A percentile compares a stretch with the other conserved stretches of the same genome.
Evolutionary conservation across 2,113 vertebrate species (phyloP).

Genomic region (Phyllostomus hastatus): DNA sequence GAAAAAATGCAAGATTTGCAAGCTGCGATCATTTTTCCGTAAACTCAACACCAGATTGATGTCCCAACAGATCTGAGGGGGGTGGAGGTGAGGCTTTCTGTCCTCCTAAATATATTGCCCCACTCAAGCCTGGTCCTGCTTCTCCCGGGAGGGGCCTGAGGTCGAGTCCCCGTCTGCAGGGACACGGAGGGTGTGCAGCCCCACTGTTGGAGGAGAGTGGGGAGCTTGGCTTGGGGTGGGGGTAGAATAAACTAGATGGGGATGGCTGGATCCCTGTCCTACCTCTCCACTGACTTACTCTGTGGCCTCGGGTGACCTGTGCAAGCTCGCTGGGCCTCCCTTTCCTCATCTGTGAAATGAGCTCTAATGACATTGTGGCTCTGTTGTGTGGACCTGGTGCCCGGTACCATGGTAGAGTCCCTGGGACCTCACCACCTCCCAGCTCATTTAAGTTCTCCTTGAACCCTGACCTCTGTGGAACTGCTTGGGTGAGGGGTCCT

Average conservation of each 20-base stretch:
- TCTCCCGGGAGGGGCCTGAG: background rate
- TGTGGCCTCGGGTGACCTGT: background rate
- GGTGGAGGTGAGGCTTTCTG: background rate
- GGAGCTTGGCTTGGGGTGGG: background rate
- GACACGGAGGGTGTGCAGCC: background rate
- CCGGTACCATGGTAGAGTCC: background rate
- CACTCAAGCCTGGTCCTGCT: background rate
- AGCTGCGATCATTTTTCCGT: conserved; percentile 91
- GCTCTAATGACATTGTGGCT: background rate
- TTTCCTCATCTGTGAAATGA: conserved; percentile 4
- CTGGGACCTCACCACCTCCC: background rate
- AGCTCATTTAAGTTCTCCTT: background rate
- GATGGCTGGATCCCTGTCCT: background rate
- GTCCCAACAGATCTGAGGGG: conserved; percentile 92
- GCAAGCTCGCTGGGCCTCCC: background rate
- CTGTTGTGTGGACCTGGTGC: background rate
- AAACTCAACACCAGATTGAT: conserved; percentile 94
- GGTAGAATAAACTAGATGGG: background rate
- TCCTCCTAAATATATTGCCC: background rate
- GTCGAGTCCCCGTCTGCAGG: background rate
- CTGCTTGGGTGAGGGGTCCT: background rate
- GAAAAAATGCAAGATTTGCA: conserved; percentile 89
- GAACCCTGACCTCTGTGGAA: background rate
- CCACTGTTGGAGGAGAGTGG: background rate
- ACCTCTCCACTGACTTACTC: background rate